These are phyloP conservation scores for Urocolius indicus DNA, from an alignment of 2,113 vertebrate species.

Conservation along the genomic window DNA sequence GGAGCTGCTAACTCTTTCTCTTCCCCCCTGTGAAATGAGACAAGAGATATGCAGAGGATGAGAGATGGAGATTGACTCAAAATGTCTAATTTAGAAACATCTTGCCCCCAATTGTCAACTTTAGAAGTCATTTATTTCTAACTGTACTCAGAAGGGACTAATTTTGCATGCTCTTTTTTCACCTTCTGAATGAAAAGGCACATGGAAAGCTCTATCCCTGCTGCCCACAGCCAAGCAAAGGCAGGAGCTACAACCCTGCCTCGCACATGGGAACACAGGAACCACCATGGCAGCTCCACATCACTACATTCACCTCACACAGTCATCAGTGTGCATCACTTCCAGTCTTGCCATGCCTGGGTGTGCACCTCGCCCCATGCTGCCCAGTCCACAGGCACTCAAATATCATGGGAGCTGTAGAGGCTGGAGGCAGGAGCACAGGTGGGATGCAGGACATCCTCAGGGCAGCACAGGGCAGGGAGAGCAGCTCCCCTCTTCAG, in stretches of 20 bases:
- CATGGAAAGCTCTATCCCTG: neutral
- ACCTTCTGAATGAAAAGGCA: neutral
- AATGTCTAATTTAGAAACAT: neutral
- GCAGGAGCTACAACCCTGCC: accelerated
- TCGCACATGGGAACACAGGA: accelerated
- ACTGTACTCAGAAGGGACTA: neutral
- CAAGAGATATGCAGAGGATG: neutral
- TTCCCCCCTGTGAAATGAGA: neutral
- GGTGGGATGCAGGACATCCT: neutral
- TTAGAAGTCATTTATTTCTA: neutral
- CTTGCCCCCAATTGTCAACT: neutral
- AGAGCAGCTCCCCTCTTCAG: neutral
- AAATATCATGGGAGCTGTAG: neutral
- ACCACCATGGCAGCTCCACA: neutral
- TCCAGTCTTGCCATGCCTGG: neutral
- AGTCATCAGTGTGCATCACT: accelerated
- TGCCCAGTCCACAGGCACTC: neutral
- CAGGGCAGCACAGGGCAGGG: neutral
- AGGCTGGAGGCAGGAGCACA: accelerated
- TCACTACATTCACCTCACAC: neutral
- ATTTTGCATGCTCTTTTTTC: neutral
- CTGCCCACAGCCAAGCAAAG: neutral
- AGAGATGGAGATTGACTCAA: neutral
- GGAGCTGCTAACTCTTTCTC: neutral
- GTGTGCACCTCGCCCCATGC: neutral